Evolutionary conservation across 2,113 vertebrate species (phyloP).

Genomic region (Cryptomyrus ogoouensis): DNA sequence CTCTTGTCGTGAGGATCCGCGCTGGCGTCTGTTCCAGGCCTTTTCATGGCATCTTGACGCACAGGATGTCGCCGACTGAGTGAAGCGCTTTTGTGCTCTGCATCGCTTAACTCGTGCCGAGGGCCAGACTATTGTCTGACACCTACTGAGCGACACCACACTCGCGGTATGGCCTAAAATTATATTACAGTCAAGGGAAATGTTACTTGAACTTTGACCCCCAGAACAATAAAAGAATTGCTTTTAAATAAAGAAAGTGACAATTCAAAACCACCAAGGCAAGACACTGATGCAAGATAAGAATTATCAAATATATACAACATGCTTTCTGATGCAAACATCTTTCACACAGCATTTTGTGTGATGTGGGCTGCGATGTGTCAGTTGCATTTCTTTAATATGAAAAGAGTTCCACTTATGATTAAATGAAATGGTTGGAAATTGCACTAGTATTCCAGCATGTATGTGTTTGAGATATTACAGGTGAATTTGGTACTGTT

Average conservation of each 20-base stretch:
- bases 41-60: background rate
- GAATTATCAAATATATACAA: background rate
- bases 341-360: background rate
- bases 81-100: background rate
- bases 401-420: background rate
- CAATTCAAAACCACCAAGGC: background rate
- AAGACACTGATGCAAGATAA: background rate
- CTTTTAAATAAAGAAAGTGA: background rate
- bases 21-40: background rate
- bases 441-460: background rate
- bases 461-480: background rate
- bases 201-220: background rate
- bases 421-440: background rate
- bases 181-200: background rate
- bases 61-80: background rate
- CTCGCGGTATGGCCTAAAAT: background rate
- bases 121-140: background rate
- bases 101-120: background rate
- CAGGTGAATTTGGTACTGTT: background rate
- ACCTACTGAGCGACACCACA: background rate
- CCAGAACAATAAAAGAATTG: background rate
- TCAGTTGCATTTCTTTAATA: background rate
- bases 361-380: background rate
- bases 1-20: background rate
- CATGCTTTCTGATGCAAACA: background rate